These are phyloP conservation scores for Dryocosmus kuriphilus DNA, from an alignment of 2,888 invertebrate species.

Conservation along the genomic window DNA sequence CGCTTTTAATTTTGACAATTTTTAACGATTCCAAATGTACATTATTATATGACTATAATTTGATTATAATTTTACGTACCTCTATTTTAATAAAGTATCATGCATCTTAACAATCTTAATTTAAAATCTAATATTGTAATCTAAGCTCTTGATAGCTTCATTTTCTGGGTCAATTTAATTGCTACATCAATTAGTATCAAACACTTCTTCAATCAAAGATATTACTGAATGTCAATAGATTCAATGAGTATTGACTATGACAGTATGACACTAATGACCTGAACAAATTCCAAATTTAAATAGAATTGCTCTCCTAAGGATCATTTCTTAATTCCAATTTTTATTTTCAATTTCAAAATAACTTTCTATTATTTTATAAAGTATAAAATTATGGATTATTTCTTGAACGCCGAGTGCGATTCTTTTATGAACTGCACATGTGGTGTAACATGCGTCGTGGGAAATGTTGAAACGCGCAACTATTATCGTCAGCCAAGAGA, in stretches of 20 bases:
- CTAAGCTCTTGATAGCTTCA: neutral
- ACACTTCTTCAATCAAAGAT: neutral
- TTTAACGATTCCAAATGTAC: too few species aligned
- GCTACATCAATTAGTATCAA: slow-evolving; percentile 5
- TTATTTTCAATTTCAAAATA: neutral
- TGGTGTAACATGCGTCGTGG: slow-evolving; percentile 27
- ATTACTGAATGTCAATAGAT: slow-evolving; percentile 3
- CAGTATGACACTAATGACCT: neutral
- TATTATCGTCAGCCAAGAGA: slow-evolving; percentile 15
- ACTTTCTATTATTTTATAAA: neutral
- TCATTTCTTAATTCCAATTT: neutral
- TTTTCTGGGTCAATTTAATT: slow-evolving; percentile 5
- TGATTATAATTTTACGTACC: neutral
- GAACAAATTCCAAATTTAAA: neutral
- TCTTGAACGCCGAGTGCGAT: neutral
- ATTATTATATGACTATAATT: neutral
- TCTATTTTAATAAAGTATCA: neutral
- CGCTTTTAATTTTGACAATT: too few species aligned
- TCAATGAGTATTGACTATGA: slow-evolving; percentile 2
- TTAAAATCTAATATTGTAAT: slow-evolving; percentile 7
- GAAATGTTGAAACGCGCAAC: slow-evolving; percentile 28
- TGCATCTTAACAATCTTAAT: neutral
- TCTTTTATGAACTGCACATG: neutral
- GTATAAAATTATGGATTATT: neutral
- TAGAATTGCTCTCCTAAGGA: neutral